Percentiles rank a stretch among this genome's conserved stretches.
Evolutionary conservation across 2,797 vertebrate species (phyloP).

Genomic region (Podarcis siculus): DNA sequence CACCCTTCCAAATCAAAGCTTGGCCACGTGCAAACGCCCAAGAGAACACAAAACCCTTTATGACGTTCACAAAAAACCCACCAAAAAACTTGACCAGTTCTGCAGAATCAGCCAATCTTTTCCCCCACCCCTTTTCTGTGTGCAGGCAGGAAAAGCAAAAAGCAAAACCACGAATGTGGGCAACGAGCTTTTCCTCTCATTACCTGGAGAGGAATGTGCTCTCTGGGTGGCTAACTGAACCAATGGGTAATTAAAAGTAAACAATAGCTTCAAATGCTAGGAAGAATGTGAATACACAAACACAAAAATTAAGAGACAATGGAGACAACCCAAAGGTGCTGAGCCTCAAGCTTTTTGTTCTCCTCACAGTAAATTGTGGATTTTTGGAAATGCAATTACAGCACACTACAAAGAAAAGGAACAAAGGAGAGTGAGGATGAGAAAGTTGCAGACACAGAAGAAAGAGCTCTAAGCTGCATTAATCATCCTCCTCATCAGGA

Average conservation of each 20-base stretch:
- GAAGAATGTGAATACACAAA: constrained; percentile 27
- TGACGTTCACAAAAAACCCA: neutral
- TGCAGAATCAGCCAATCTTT: constrained; percentile 50
- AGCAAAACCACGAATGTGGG: neutral
- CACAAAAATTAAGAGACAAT: neutral
- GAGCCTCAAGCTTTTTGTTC: constrained; percentile 15
- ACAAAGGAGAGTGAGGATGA: neutral
- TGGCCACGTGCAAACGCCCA: neutral
- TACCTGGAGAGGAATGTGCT: constrained; percentile 8
- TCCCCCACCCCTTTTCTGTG: neutral
- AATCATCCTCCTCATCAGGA: too few relatives aligned
- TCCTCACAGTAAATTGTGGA: neutral
- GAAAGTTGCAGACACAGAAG: neutral
- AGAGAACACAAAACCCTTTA: constrained; percentile 13
- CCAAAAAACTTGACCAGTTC: neutral
- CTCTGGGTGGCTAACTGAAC: constrained; percentile 32
- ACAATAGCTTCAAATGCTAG: neutral
- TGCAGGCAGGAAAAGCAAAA: neutral
- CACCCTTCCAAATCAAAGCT: neutral
- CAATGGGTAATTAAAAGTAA: constrained; percentile 11
- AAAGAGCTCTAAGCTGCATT: neutral
- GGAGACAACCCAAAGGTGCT: neutral
- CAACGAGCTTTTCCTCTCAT: neutral
- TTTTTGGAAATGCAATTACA: constrained; percentile 9
- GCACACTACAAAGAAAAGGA: neutral